These are phyloP conservation scores for Thamnaconus septentrionalis DNA, from an alignment of 2,113 vertebrate species.

Conservation along the genomic window DNA sequence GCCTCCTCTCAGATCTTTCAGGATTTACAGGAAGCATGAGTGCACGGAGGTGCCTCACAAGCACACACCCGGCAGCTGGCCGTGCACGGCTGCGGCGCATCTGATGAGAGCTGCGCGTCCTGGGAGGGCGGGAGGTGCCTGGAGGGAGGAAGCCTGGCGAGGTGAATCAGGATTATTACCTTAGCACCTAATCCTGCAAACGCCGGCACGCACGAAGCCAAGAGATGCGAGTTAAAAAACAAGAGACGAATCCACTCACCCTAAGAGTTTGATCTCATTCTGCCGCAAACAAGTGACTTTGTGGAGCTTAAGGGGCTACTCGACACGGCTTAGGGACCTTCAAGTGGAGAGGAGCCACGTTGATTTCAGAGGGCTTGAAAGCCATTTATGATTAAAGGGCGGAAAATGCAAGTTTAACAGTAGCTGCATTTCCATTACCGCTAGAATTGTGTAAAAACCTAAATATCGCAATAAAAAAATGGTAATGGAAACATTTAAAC, in stretches of 20 bases:
- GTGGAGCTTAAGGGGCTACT: not conserved
- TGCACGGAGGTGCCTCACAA: not conserved
- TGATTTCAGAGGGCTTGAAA: slow-evolving; percentile 5
- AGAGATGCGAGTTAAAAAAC: no score
- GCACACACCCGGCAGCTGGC: not conserved
- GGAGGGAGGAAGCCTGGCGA: slow-evolving; percentile 6
- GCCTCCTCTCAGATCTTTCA: slow-evolving; percentile 32
- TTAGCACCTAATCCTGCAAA: not conserved
- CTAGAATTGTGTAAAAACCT: no score
- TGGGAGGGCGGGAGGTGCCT: slow-evolving; percentile 4
- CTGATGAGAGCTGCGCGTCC: no score
- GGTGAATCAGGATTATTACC: slow-evolving; percentile 40
- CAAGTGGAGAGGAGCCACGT: not conserved
- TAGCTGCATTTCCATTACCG: no score
- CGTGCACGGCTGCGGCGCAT: no score
- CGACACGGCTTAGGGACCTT: slow-evolving; percentile 5
- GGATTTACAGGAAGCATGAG: slow-evolving; percentile 47
- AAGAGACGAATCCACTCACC: no score
- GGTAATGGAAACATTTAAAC: no score
- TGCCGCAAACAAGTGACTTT: not conserved
- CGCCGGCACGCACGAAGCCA: no score
- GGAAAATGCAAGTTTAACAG: slow-evolving; percentile 20
- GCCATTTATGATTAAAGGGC: slow-evolving; percentile 25
- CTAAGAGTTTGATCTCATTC: not conserved
- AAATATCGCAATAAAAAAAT: no score